These are phyloP conservation scores for Phania funesta DNA, from an alignment of 2,888 invertebrate species.

Conservation along the genomic window DNA sequence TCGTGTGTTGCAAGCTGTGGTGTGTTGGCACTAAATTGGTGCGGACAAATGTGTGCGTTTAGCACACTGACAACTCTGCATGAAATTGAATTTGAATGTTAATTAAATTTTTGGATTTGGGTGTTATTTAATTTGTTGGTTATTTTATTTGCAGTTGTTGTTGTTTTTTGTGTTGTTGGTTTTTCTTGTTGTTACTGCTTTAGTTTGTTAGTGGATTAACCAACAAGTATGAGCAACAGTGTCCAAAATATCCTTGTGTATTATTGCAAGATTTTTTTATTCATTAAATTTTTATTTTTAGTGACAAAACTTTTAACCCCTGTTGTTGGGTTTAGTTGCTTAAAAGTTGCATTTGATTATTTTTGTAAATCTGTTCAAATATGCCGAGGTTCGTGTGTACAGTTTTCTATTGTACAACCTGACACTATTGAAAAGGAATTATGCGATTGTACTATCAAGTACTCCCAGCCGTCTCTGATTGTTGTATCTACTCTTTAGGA, in stretches of 20 bases:
- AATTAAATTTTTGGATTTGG: slow-evolving; percentile 66
- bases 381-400: background rate
- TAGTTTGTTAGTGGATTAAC: background rate
- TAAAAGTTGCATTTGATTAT: slow-evolving; percentile 7
- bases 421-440: background rate
- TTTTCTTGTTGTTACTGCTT: background rate
- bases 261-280: background rate
- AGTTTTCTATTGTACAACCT: background rate
- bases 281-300: background rate
- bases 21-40: background rate
- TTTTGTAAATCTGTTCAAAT: background rate
- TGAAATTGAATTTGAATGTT: slow-evolving; percentile 67
- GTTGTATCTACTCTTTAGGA: too few species aligned
- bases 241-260: slow-evolving; percentile 17
- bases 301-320: background rate
- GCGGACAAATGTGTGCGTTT: background rate
- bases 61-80: slow-evolving; percentile 46
- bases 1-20: slow-evolving; percentile 6
- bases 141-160: slow-evolving; percentile 44
- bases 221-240: slow-evolving; percentile 44
- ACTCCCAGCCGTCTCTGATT: too few species aligned
- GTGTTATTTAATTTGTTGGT: slow-evolving; percentile 63
- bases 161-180: background rate
- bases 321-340: slow-evolving; percentile 18
- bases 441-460: too few species aligned